Evolutionary conservation across 1,140 invertebrate genomes (phyloP).

Genomic region (Drosophila albomicans): DNA sequence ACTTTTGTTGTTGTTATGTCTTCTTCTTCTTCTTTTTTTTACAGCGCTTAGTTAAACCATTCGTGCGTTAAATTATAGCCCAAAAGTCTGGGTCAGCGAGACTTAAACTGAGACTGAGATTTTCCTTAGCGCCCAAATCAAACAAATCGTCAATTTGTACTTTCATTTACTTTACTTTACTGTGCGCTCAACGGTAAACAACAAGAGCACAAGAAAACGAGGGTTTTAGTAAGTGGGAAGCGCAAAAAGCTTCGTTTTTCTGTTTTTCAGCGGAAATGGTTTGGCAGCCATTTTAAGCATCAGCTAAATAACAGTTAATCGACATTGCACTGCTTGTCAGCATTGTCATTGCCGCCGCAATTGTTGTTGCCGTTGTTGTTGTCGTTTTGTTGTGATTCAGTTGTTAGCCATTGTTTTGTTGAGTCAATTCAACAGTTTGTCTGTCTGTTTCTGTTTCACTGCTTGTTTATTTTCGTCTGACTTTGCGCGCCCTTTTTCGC

Average conservation of each 20-base stretch:
- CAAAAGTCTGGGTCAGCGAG: slow-evolving; percentile 57
- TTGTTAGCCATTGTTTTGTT: slow-evolving; percentile 62
- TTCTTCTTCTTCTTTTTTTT: slow-evolving; percentile 29
- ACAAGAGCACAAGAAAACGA: slow-evolving; percentile 22
- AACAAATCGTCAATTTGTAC: slow-evolving; percentile 82
- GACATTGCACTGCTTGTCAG: slow-evolving; percentile 65
- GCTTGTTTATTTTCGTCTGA: slow-evolving; percentile 69
- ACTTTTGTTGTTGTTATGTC: slow-evolving; percentile 37
- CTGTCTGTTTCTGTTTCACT: slow-evolving; percentile 8
- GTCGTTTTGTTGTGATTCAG: slow-evolving; percentile 41
- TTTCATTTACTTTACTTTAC: slow-evolving; percentile 74
- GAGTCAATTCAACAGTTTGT: slow-evolving; percentile 29
- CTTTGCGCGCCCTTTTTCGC: slow-evolving; percentile 61
- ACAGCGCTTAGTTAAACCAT: slow-evolving; percentile 72
- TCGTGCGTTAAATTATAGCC: slow-evolving; percentile 81
- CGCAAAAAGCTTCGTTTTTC: slow-evolving; percentile 1
- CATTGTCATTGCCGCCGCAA: slow-evolving; percentile 41
- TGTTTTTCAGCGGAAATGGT: slow-evolving; percentile 59
- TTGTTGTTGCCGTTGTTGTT: slow-evolving; percentile 40
- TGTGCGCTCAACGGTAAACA: slow-evolving; percentile 57
- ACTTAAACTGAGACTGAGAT: slow-evolving; percentile 37
- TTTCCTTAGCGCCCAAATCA: slow-evolving; percentile 73
- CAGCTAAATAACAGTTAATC: slow-evolving; percentile 80
- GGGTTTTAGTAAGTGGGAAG: not conserved
- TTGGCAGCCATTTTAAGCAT: slow-evolving; percentile 78